Conservation (phyloP, 2,113 vertebrate genomes). For the Strigops habroptila region DNA sequence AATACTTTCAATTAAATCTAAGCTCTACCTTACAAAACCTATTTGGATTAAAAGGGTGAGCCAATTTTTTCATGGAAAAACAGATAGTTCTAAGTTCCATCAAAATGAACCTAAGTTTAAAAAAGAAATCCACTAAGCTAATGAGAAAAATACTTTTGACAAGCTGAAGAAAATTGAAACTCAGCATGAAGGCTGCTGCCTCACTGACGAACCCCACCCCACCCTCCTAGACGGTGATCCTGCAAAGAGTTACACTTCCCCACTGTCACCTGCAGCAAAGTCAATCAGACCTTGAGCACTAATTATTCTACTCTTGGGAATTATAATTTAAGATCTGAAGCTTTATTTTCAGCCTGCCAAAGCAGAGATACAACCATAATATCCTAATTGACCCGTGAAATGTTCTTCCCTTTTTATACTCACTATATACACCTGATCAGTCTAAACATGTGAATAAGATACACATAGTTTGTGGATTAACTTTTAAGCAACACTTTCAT, state of each 20-base stretch:
- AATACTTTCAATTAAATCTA: neutral
- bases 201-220: neutral
- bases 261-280: neutral
- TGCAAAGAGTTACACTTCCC: neutral
- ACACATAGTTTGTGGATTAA: neutral
- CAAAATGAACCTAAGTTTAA: neutral
- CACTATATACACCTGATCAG: neutral
- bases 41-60: neutral
- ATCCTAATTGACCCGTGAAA: neutral
- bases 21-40: neutral
- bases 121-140: neutral
- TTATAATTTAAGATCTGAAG: neutral
- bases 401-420: neutral
- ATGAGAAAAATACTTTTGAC: neutral
- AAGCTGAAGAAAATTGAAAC: neutral
- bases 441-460: neutral
- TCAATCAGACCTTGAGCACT: neutral
- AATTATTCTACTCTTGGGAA: neutral
- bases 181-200: neutral
- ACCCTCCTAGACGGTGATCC: neutral
- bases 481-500: neutral
- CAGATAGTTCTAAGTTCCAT: neutral
- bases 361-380: neutral
- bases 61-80: neutral
- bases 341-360: neutral